Conservation (phyloP, 2,113 vertebrate species). For the Naja naja region DNA sequence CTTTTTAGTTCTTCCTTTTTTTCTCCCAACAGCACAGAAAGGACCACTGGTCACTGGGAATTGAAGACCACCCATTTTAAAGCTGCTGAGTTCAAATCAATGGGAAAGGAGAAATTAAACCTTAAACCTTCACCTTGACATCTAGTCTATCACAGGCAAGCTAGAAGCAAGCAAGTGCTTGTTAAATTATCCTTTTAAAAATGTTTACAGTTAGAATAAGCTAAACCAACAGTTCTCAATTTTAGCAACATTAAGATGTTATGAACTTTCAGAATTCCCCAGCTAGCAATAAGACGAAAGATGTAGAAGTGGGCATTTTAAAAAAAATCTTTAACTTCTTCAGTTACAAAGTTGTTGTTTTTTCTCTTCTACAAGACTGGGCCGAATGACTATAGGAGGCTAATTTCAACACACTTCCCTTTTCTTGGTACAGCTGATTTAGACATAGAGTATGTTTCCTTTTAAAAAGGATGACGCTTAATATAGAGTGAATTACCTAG, state of each 20-base stretch:
- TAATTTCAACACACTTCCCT: conserved; percentile 32
- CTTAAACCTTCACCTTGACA: background rate
- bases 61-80: background rate
- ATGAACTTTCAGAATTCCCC: background rate
- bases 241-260: background rate
- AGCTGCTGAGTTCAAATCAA: background rate
- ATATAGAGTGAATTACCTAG: conserved; percentile 61
- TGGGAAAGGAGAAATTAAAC: background rate
- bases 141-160: background rate
- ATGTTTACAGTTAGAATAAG: background rate
- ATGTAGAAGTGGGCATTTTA: background rate
- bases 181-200: background rate
- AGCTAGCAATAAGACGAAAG: background rate
- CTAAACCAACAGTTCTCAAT: background rate
- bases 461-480: conserved; percentile 59
- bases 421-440: conserved; percentile 36
- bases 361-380: conserved; percentile 22
- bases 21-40: background rate
- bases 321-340: background rate
- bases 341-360: conserved; percentile 40
- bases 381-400: conserved; percentile 28
- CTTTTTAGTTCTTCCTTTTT: background rate
- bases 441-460: background rate
- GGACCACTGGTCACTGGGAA: background rate
- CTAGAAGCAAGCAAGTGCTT: background rate